Evolutionary conservation across 1,140 invertebrate genomes (phyloP).

Genomic region (Bemisia tabaci): DNA sequence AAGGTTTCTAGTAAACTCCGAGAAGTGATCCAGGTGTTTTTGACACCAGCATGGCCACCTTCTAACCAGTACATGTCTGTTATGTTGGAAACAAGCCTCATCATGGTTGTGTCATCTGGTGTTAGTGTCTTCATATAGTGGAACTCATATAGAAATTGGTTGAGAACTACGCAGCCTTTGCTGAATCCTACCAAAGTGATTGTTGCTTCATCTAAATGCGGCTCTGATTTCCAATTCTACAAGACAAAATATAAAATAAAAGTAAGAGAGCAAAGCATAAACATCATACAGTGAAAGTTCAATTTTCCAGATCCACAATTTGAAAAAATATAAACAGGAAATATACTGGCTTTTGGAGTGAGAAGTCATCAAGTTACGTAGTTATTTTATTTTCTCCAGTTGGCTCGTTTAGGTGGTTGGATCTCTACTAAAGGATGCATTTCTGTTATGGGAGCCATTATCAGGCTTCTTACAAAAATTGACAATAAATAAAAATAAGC

Average conservation of each 20-base stretch:
- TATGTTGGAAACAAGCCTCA: conserved; percentile 43
- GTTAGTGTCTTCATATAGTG: conserved; percentile 50
- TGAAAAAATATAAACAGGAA: too few relatives aligned
- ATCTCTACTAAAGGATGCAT: too few relatives aligned
- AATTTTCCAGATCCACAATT: too few relatives aligned
- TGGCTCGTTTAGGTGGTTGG: too few relatives aligned
- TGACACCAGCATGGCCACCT: conserved; percentile 66
- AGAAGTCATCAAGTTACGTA: too few relatives aligned
- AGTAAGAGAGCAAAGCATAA: too few relatives aligned
- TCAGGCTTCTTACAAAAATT: too few relatives aligned
- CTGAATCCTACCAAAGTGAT: conserved; percentile 68
- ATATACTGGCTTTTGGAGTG: too few relatives aligned
- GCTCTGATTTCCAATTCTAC: background rate
- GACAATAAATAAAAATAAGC: too few relatives aligned
- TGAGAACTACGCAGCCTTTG: conserved; percentile 82
- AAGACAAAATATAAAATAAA: background rate
- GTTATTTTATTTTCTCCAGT: too few relatives aligned
- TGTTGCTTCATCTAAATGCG: background rate
- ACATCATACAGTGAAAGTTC: too few relatives aligned
- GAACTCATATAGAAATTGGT: conserved; percentile 77
- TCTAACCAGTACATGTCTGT: conserved; percentile 73
- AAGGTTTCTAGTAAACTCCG: conserved; percentile 51
- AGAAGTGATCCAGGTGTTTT: conserved; percentile 74
- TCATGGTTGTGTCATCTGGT: conserved; percentile 37
- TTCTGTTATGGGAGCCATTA: too few relatives aligned